Evolutionary conservation across 1,140 invertebrate genomes (phyloP), one percentile per base, ranked within the genome.

Genomic region (Leptinotarsa lineolata): DNA sequence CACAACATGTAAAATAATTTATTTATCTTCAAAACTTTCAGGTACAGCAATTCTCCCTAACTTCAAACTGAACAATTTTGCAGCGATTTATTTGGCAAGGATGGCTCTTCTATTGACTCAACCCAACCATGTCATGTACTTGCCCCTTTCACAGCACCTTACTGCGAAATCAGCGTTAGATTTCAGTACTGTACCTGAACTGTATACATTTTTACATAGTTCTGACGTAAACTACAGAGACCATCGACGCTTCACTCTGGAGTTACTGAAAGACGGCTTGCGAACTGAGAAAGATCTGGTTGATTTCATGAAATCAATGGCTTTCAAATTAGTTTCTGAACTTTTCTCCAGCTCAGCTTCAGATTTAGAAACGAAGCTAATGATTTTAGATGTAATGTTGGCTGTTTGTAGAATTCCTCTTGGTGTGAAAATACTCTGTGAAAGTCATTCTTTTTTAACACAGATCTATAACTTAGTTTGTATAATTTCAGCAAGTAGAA

Each of bases 111-210:
- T 92, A 5, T 87, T 91, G 21, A 88, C 90, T 0, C 87, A 91
- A 72, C 91, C 92, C n/a, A 85, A 87, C 11, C 86, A 93, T 77
- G 86, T 89, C 2, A 85, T 95, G 73, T 94, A 92, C 79, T 85
- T 85, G 68, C 87, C 90, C 3, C 82, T 94, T 0, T 90, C 91
- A 68, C 88, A 88, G 67, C 94, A 93, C 83, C 81, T 94, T 11
- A 88, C 91, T 79, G 89, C 91, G 0, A 93, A 92, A 83, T 87
- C 90, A 45, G 85, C 86, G 12, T 82, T 93, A 5, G 89, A 93
- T 81, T 83, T 93, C 2, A 86, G 86, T 4, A 87, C 89, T n/a
- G 89, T 94, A n/a, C 93, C 93, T 5, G 93, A 94, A 83, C 90
- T 94, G 73, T 87, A 92, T 44, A 90, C 89, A 69, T 86, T 94